Percentiles rank a stretch among this genome's conserved stretches.
phyloP scores from a whole-genome alignment of 1,140 invertebrate genomes.

The Diorhabda elongata region DNA sequence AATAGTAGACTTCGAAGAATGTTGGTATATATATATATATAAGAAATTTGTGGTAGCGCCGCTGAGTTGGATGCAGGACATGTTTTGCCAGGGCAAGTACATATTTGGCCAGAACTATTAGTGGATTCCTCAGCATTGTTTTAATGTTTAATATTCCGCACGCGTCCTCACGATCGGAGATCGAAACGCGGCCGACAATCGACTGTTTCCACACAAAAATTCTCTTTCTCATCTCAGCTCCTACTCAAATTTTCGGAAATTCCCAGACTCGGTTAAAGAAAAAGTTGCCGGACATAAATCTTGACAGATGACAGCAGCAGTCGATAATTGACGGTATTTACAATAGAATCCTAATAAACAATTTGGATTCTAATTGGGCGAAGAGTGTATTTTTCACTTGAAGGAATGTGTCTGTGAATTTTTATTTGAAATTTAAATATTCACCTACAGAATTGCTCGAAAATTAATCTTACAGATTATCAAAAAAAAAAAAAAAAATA shows the following conservation, averaged over 20 bases:
- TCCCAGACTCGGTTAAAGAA: conserved; percentile 13
- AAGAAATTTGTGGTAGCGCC: conserved; percentile 6
- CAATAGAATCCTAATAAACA: conserved; percentile 16
- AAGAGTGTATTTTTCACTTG: conserved; percentile 8
- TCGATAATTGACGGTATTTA: conserved; percentile 8
- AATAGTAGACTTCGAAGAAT: too few relatives aligned
- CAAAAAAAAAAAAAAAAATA: too few relatives aligned
- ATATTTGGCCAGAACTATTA: conserved; percentile 40
- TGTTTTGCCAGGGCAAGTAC: conserved; percentile 35
- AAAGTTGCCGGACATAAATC: not conserved
- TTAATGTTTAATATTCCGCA: conserved; percentile 38
- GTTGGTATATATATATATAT: too few relatives aligned
- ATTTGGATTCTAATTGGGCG: conserved; percentile 11
- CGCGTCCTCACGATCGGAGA: conserved; percentile 32
- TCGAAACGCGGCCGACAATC: conserved; percentile 24
- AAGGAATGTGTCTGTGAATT: not conserved
- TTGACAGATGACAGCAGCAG: not conserved
- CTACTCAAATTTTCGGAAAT: conserved; percentile 17
- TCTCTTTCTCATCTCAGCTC: not conserved
- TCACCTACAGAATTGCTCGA: too few relatives aligned
- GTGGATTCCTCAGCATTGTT: conserved; percentile 40
- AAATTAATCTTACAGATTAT: too few relatives aligned
- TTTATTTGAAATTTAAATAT: not conserved
- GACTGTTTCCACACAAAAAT: conserved; percentile 8
- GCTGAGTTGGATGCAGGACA: conserved; percentile 28